Evolutionary conservation across 2,888 invertebrate genomes (phyloP).

Genomic region (Rhaphigaster nebulosa): DNA sequence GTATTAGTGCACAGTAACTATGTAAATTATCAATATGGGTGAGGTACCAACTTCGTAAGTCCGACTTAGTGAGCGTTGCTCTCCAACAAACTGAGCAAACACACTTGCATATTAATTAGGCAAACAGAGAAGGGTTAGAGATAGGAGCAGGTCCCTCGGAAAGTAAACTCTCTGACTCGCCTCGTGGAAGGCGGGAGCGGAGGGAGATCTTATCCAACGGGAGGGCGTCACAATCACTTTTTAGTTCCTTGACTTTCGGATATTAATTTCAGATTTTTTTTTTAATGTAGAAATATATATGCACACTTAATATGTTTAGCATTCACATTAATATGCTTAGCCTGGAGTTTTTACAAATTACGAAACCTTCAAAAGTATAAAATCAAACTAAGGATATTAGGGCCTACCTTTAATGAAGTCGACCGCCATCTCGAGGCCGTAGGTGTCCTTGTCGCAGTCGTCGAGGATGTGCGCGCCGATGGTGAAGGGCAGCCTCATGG

Average conservation of each 20-base stretch:
- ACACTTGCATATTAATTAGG: neutral
- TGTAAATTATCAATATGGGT: neutral
- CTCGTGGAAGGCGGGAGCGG: too few species aligned
- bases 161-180: neutral
- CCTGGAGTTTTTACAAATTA: too few species aligned
- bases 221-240: too few species aligned
- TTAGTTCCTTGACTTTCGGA: too few species aligned
- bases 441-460: conserved; percentile 96
- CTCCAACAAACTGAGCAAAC: neutral
- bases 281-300: too few species aligned
- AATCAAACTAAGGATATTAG: too few species aligned
- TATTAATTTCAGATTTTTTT: too few species aligned
- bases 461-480: conserved; percentile 92
- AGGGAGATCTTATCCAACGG: conserved; percentile 75
- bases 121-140: neutral
- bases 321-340: too few species aligned
- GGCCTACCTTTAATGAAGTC: conserved; percentile 94
- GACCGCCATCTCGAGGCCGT: conserved; percentile 95
- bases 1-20: neutral
- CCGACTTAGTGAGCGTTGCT: too few species aligned
- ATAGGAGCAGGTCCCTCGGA: neutral
- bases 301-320: too few species aligned
- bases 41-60: neutral
- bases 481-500: conserved; percentile 80
- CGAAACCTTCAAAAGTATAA: too few species aligned